These are phyloP conservation scores for Aricia artaxerxes DNA, from an alignment of 2,888 invertebrate species.

Conservation along the genomic window DNA sequence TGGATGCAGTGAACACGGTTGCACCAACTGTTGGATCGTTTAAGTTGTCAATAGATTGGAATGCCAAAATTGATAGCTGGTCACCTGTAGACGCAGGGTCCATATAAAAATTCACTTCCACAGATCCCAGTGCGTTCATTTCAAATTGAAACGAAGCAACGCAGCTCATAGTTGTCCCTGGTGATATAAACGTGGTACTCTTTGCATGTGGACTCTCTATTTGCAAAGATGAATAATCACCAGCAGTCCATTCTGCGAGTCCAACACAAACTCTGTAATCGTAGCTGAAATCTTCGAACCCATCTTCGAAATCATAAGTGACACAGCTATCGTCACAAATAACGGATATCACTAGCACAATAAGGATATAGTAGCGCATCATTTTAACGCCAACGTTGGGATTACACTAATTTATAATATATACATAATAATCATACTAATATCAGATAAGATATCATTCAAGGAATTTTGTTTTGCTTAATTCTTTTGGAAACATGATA, in stretches of 20 bases:
- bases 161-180: slow-evolving; percentile 20
- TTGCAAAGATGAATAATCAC: slow-evolving; percentile 1
- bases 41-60: background rate
- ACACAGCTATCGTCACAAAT: slow-evolving; percentile 17
- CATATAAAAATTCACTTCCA: slow-evolving; percentile 33
- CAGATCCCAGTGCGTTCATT: slow-evolving; percentile 25
- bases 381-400: slow-evolving; percentile 10
- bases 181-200: slow-evolving; percentile 25
- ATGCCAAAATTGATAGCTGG: slow-evolving; percentile 22
- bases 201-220: slow-evolving; percentile 12
- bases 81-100: slow-evolving; percentile 22
- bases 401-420: slow-evolving; percentile 11
- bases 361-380: background rate
- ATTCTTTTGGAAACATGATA: background rate
- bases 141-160: slow-evolving; percentile 27
- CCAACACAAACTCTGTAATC: slow-evolving; percentile 9
- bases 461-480: background rate
- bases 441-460: slow-evolving; percentile 33
- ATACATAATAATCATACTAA: background rate
- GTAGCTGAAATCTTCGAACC: slow-evolving; percentile 6
- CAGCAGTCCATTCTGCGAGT: slow-evolving; percentile 10
- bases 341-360: background rate
- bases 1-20: slow-evolving; percentile 11
- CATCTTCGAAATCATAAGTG: slow-evolving; percentile 29
- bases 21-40: slow-evolving; percentile 31